phyloP scores from a whole-genome alignment of 2,888 invertebrate genomes.

The Phorcus lineatus region DNA sequence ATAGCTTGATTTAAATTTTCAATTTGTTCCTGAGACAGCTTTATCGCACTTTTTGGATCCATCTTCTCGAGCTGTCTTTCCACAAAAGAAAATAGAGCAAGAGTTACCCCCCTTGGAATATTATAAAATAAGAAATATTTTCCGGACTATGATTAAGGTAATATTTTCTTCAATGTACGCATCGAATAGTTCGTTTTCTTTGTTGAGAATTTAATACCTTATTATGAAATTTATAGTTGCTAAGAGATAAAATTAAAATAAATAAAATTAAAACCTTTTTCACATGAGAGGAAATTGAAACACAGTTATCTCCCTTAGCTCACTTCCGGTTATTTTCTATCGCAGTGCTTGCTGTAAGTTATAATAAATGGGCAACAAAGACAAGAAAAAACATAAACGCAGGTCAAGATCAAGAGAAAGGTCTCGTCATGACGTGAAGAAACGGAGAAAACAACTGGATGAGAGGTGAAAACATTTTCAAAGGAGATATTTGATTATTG shows the following conservation, averaged over 20 bases:
- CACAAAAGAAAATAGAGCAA: neutral
- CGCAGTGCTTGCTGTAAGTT: neutral
- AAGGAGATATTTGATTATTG: neutral
- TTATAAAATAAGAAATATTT: neutral
- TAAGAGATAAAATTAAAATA: no score
- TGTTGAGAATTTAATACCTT: no score
- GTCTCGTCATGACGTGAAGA: neutral
- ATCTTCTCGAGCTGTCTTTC: neutral
- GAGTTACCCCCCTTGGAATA: neutral
- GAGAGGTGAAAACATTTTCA: neutral
- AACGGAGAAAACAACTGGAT: neutral
- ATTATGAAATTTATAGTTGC: no score
- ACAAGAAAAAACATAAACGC: slow-evolving; percentile 35
- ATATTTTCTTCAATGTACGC: no score
- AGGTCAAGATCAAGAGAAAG: slow-evolving; percentile 34
- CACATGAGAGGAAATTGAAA: no score
- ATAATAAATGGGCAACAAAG: slow-evolving; percentile 36
- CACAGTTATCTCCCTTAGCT: slow-evolving; percentile 4
- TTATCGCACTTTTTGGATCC: slow-evolving; percentile 1
- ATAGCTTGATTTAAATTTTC: slow-evolving; percentile 62
- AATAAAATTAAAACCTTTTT: no score
- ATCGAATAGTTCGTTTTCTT: no score
- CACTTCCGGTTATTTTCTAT: neutral
- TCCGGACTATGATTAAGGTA: neutral
- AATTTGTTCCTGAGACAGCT: slow-evolving; percentile 41